Conservation (phyloP, 2,113 vertebrate species). For the Microcebus ravelobensis region DNA sequence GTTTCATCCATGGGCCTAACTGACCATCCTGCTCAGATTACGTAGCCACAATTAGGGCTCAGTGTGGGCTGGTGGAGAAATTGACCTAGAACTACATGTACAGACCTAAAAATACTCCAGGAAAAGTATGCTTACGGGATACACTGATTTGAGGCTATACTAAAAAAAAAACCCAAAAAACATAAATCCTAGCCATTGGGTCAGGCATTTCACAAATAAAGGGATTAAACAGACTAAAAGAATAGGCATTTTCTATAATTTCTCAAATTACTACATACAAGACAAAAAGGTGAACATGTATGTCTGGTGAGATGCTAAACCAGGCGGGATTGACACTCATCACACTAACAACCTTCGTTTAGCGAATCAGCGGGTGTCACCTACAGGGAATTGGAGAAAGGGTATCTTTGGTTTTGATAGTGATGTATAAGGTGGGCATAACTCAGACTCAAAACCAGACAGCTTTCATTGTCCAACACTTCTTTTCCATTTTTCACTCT, state of each 20-base stretch:
- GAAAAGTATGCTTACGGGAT: neutral
- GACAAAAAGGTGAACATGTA: neutral
- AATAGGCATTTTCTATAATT: neutral
- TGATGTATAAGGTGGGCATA: neutral
- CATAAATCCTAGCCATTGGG: neutral
- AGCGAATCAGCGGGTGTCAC: neutral
- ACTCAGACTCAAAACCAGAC: neutral
- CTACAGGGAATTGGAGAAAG: neutral
- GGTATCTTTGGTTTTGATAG: neutral
- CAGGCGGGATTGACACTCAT: neutral
- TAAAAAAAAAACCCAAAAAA: neutral
- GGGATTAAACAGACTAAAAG: neutral
- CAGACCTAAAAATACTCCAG: constrained; percentile 13
- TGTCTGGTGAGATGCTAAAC: neutral
- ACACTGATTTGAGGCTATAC: neutral
- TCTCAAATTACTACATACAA: constrained; percentile 2
- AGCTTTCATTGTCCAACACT: neutral
- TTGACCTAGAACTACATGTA: neutral
- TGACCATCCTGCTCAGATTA: neutral
- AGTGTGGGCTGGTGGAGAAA: neutral
- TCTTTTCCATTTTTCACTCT: neutral
- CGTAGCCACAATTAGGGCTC: neutral
- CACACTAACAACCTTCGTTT: neutral
- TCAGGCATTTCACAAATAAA: neutral
- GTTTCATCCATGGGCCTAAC: neutral